Evolutionary conservation across 2,888 invertebrate genomes (phyloP), one percentile per base, ranked within the genome.

Genomic region (Eurytoma californica): DNA sequence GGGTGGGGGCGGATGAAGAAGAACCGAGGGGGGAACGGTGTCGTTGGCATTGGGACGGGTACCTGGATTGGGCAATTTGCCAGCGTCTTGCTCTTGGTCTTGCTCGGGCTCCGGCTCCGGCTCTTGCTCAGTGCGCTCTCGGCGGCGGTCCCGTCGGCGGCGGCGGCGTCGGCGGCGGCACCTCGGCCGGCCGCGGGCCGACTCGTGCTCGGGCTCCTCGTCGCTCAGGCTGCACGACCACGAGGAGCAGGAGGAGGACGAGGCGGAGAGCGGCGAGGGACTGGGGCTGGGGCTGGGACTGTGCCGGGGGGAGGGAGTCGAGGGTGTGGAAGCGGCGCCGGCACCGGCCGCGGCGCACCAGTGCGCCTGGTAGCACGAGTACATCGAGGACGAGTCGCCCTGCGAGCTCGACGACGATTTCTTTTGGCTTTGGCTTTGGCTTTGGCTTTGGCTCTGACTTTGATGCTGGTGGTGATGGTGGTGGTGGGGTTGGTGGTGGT

Each of bases 401-500:
- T 87, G 87, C 82, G 84, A 76, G 83, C 84, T 84, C 83, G 86
- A 84, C 79, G 87, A 86, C 81, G 86, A 85, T 84, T 86, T 67
- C 82, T 80, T 81, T 72, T 84, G 82, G 80, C 85, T 84, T 77
- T 84, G 82, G 90, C 91, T 85, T 92, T 84, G 74, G 47, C 92
- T 89, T 90, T 92, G 84, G 91, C 91, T 86, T 91, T 92, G 85
- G 39, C 39, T 39, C 67, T 92, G 89, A 90, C 91, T 84, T 90
- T 91, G 86, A 91, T 92, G 85, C 80, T 83, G 81, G 5, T 20
- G 57, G 5, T 80, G 80, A 24, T 92, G 82, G 91, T 91, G 72
- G 91, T 92, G 80, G 79, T 84, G 84, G 77, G 83, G 82, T 91
- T 91, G 85, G 92, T 84, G 74, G 57, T 92, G 89, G 90, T 91